A percentile compares a stretch with the other conserved stretches of the same genome.
Conservation (phyloP, 2,113 vertebrate genomes). For the Limanda limanda region DNA sequence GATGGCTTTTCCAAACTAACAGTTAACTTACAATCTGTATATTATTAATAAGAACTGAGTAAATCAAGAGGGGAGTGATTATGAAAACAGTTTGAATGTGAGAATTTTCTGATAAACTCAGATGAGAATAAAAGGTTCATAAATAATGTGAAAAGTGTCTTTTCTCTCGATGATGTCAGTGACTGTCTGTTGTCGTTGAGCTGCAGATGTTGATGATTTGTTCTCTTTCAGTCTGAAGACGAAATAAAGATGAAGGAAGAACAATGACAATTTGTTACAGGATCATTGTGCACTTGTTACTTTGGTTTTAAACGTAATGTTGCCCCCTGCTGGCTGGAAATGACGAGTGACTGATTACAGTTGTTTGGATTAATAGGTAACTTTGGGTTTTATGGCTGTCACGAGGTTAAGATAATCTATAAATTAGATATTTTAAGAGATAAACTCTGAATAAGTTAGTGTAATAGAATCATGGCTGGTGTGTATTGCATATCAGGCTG, state of each 20-base stretch:
- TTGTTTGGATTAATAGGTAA: not conserved
- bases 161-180: too few relatives aligned
- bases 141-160: too few relatives aligned
- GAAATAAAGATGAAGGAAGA: not conserved
- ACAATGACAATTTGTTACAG: not conserved
- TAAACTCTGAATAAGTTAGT: not conserved
- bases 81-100: not conserved
- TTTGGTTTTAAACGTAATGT: slow-evolving; percentile 11
- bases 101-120: not conserved
- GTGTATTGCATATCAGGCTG: too few relatives aligned
- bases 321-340: slow-evolving; percentile 66
- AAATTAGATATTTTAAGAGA: too few relatives aligned
- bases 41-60: not conserved
- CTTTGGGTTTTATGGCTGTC: not conserved
- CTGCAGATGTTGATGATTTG: too few relatives aligned
- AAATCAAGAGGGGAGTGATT: not conserved
- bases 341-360: not conserved
- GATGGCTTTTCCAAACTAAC: too few relatives aligned
- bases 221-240: too few relatives aligned
- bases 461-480: too few relatives aligned
- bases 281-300: not conserved
- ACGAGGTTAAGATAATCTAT: not conserved
- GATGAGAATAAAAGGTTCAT: too few relatives aligned
- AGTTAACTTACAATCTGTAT: too few relatives aligned
- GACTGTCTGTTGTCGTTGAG: too few relatives aligned